A percentile compares a stretch with the other conserved stretches of the same genome.
These are phyloP conservation scores for Phortica okadai DNA, from an alignment of 2,888 invertebrate species.

Conservation along the genomic window DNA sequence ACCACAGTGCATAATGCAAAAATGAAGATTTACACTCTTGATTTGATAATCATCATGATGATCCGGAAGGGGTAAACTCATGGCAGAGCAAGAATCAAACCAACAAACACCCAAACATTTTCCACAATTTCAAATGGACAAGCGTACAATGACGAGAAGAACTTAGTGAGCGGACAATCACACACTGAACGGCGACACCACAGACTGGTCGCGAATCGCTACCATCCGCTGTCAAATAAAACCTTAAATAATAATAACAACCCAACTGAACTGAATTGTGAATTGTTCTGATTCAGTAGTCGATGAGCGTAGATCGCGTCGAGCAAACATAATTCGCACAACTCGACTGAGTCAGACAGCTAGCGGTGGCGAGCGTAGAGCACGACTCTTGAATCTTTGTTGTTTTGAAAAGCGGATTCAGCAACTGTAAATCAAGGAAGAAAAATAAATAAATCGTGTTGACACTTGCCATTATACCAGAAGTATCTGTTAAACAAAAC, in stretches of 20 bases:
- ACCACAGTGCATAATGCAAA: conserved; percentile 53
- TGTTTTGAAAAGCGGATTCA: background rate
- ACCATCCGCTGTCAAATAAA: conserved; percentile 4
- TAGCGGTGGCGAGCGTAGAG: conserved; percentile 58
- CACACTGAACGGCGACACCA: conserved; percentile 39
- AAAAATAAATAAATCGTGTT: conserved; percentile 13
- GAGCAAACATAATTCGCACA: conserved; percentile 42
- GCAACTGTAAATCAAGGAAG: background rate
- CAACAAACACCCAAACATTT: conserved; percentile 41
- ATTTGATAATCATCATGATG: conserved; percentile 45
- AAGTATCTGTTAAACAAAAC: background rate
- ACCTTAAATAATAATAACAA: conserved; percentile 14
- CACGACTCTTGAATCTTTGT: conserved; percentile 32
- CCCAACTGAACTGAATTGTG: conserved; percentile 13
- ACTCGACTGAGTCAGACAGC: background rate
- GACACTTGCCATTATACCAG: background rate
- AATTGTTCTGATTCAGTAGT: conserved; percentile 53
- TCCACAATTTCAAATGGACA: conserved; percentile 2
- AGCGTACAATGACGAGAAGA: conserved; percentile 47
- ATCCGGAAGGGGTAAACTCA: conserved; percentile 63
- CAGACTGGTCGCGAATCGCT: conserved; percentile 36
- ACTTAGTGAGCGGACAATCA: background rate
- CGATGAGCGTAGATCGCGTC: conserved; percentile 47
- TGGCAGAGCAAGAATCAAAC: conserved; percentile 46
- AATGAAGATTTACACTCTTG: conserved; percentile 27